A percentile compares a stretch with the other conserved stretches of the same genome.
Conservation (phyloP, 2,888 invertebrate genomes). For the Camponotus fellah region DNA sequence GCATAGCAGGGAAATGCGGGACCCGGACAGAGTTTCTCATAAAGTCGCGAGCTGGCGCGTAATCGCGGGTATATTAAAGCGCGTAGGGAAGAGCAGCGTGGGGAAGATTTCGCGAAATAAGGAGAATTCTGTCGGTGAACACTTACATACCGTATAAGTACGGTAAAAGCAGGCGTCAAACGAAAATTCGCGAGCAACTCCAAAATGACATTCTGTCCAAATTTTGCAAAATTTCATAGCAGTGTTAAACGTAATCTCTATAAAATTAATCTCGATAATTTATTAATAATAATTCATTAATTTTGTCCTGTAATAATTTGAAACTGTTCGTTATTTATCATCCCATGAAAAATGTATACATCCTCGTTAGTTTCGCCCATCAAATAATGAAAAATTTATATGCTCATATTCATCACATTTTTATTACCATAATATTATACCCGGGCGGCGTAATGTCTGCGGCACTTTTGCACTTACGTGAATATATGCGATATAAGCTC, state of each 20-base stretch:
- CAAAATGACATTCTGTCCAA: constrained; percentile 9
- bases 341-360: neutral
- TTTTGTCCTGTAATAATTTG: neutral
- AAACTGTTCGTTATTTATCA: neutral
- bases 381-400: neutral
- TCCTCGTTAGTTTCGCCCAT: neutral
- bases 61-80: constrained; percentile 75
- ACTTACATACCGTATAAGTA: constrained; percentile 28
- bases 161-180: constrained; percentile 12
- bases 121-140: constrained; percentile 54
- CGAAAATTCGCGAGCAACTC: constrained; percentile 3
- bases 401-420: neutral
- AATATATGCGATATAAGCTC: constrained; percentile 9
- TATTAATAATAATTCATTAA: neutral
- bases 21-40: constrained; percentile 66
- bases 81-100: constrained; percentile 56
- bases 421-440: constrained; percentile 13
- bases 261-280: neutral
- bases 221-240: neutral
- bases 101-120: constrained; percentile 69
- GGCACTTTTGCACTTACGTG: constrained; percentile 14
- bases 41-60: constrained; percentile 72
- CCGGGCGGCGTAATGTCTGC: neutral
- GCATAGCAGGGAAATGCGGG: constrained; percentile 34
- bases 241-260: neutral